Conservation (phyloP, 2,113 vertebrate genomes). For the Onychostruthus taczanowskii region DNA sequence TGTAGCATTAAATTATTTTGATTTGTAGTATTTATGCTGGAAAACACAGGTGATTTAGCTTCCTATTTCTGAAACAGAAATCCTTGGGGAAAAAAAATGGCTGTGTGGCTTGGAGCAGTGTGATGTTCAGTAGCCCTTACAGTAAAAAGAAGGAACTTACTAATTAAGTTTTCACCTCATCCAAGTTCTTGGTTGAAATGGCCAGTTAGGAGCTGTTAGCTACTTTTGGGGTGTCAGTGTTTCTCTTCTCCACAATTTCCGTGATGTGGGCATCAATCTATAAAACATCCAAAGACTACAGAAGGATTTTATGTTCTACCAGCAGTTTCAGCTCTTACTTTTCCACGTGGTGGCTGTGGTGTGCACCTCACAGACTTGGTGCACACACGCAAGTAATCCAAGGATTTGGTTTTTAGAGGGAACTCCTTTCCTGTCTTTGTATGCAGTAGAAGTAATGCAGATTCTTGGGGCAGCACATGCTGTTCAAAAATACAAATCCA, state of each 20-base stretch:
- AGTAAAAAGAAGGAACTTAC: background rate
- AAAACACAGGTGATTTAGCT: constrained; percentile 11
- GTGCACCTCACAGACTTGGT: background rate
- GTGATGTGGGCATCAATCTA: background rate
- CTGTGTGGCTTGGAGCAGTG: background rate
- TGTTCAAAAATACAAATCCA: background rate
- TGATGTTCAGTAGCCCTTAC: background rate
- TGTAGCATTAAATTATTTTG: background rate
- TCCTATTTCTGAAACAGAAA: background rate
- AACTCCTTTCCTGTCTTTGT: background rate
- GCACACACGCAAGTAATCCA: background rate
- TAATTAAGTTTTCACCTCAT: background rate
- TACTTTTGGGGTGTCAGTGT: background rate
- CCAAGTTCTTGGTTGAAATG: background rate
- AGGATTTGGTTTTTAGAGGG: background rate
- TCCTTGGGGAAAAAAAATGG: background rate
- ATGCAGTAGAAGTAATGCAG: background rate
- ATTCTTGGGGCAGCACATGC: background rate
- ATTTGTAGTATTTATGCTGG: background rate
- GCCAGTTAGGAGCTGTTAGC: background rate
- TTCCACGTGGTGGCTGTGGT: background rate
- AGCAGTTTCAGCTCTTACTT: background rate
- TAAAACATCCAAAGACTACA: background rate
- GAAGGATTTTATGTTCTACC: background rate
- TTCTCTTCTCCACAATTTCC: background rate